Base-by-base conservation (phyloP, 2,888 invertebrate species). In the Hoplodrina blanda region DNA sequence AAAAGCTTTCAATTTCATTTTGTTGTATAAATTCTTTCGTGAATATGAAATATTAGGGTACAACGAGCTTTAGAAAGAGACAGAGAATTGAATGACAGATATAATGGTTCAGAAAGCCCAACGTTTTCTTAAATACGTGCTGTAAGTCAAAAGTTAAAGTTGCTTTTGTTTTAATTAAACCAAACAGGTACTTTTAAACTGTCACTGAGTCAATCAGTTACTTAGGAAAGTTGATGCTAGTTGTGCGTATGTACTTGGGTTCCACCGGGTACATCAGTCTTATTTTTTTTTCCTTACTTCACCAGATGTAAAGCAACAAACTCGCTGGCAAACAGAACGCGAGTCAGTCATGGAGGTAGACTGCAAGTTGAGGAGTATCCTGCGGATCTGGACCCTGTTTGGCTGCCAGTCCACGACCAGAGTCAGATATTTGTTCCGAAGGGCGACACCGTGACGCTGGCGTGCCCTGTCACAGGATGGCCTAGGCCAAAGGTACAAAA, bases 381-480 rank as follows among this genome's bases (percentile, higher is more conserved):
- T 0, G 75, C 59, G 15, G 82, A 83, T 1, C 66, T 82, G 57
- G 87, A 84, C 3, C 81, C 87, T 0, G 79, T 82, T 0, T 79
- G 93, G 33, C 80, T 95, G 55, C 79, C 87, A 0, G 71, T 93
- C 11, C 77, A 76, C 0, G 79, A 88, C 17, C 87, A 89, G 66
- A 88, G 62, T 1, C 68, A 91, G 65, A 82, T 94, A 53, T 90
- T 87, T 0, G 95, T 94, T 20, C 86, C 93, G 4, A 87, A 91
- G 64, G 96, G 96, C 15, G 92, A 95, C 55, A 91, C 92, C 59
- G 92, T 96, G 44, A 91, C 94, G 25, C 91, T 97, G 71, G 96
- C 97, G 61, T 98, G 98, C 85, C 96, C 96, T 25, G 96, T 96
- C 11, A 91, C 91, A n/a, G 97, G 97, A 20, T 94, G 94, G 92